Evolutionary conservation across 2,888 invertebrate genomes (phyloP), one percentile per base, ranked within the genome.

Genomic region (Synergus umbraculus): DNA sequence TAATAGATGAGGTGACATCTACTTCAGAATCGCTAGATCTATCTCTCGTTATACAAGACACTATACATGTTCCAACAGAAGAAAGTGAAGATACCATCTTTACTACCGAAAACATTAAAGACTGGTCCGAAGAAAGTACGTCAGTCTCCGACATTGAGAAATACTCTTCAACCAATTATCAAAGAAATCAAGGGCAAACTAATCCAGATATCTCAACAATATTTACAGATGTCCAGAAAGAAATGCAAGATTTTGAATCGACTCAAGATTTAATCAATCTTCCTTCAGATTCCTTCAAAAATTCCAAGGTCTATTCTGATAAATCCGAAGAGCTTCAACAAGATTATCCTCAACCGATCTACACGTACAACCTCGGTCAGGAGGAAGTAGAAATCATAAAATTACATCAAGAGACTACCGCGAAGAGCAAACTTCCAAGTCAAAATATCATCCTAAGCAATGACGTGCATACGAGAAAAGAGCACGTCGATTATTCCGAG

Each of bases 311-410:
- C 4, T 73, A 15, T 15, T 37, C 37, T 54, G n/a, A 41, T 37
- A 88, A 87, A 77, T 88, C 89, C 29, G 92, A 93, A 82, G 88
- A 91, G 44, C 85, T 92, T 2, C 93, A 93, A 77, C 90, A 91
- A 67, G 93, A 93, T 87, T 92, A 91, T 82, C 93, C 93, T 0
- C 83, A 90, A 13, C 89, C 89, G n/a, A 85, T 91, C 54, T 91
- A 90, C 29, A 29, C 29, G 29, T 29, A 29, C 84, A 87, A 90
- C 18, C 92, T 93, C 84, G 92, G 91, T n/a, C 90, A 91, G 58
- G 93, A 92, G 60, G 91, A 91, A 64, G 93, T 93, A 7, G 92
- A 94, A 84, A 93, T 94, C 37, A 90, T 94, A 7, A 92, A 93
- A 81, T 85, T 94, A 49, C 88, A 90, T 58, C 86, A 89, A 7